A percentile compares a stretch with the other conserved stretches of the same genome.
Conservation (phyloP, 1,140 invertebrate genomes). For the Trichonephila clavipes region DNA sequence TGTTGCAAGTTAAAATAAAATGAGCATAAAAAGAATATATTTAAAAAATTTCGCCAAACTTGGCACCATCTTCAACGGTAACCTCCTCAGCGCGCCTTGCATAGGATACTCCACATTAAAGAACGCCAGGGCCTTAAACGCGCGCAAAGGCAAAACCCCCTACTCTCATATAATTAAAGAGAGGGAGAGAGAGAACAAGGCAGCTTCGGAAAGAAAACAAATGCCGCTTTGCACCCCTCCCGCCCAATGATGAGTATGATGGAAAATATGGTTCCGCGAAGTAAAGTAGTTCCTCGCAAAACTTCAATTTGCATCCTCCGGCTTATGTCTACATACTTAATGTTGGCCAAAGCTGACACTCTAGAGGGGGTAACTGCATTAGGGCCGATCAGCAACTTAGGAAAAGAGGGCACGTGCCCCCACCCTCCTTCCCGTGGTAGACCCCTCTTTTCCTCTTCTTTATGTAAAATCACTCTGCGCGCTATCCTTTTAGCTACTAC, state of each 20-base stretch:
- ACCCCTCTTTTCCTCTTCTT: constrained; percentile 54
- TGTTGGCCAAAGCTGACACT: constrained; percentile 74
- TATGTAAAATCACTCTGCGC: constrained; percentile 67
- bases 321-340: constrained; percentile 77
- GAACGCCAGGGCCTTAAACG: constrained; percentile 1
- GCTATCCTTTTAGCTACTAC: constrained; percentile 61
- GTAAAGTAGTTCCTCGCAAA: constrained; percentile 69
- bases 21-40: not conserved
- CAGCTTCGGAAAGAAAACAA: constrained; percentile 69
- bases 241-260: constrained; percentile 72
- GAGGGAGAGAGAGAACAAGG: constrained; percentile 46
- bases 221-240: constrained; percentile 55
- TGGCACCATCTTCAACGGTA: not conserved
- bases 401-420: constrained; percentile 61
- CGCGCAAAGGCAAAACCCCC: constrained; percentile 49
- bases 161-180: constrained; percentile 72
- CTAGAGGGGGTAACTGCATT: constrained; percentile 72
- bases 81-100: constrained; percentile 33
- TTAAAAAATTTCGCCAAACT: constrained; percentile 4
- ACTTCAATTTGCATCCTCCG: constrained; percentile 76
- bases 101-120: constrained; percentile 50
- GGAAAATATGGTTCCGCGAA: constrained; percentile 67
- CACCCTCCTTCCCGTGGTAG: not conserved
- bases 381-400: constrained; percentile 73
- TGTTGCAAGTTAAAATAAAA: too few relatives aligned